Percentiles rank a stretch among this genome's conserved stretches.
These are phyloP conservation scores for Cerastoderma edule DNA, from an alignment of 2,888 invertebrate species.

Conservation along the genomic window DNA sequence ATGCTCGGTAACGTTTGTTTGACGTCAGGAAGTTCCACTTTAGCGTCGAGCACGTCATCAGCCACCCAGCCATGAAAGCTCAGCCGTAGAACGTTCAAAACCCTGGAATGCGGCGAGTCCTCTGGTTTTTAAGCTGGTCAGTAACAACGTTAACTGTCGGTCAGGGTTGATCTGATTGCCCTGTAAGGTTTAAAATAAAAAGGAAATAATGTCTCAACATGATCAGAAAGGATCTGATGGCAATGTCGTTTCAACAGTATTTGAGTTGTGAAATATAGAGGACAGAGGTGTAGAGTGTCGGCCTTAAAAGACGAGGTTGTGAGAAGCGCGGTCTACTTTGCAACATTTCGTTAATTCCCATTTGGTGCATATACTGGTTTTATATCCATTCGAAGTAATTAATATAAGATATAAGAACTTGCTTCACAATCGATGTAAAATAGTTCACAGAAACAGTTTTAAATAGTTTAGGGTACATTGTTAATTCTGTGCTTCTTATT, in stretches of 20 bases:
- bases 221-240: background rate
- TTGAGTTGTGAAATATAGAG: background rate
- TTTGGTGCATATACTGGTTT: too few species aligned
- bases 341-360: too few species aligned
- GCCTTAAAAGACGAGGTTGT: too few species aligned
- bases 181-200: conserved; percentile 16
- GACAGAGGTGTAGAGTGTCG: too few species aligned
- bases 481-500: too few species aligned
- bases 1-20: background rate
- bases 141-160: conserved; percentile 36
- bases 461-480: too few species aligned
- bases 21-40: conserved; percentile 2
- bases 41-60: conserved; percentile 40
- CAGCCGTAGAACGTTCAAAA: conserved; percentile 45
- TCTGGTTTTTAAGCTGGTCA: conserved; percentile 33
- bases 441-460: too few species aligned
- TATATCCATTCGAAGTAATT: too few species aligned
- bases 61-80: conserved; percentile 55
- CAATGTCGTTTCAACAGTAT: background rate
- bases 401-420: too few species aligned
- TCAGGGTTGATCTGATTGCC: conserved; percentile 23
- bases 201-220: background rate
- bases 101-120: conserved; percentile 39
- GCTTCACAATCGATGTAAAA: too few species aligned
- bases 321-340: too few species aligned